Evolutionary conservation across 2,113 vertebrate genomes (phyloP), one percentile per base, ranked within the genome.

Genomic region (Hassar affinis): DNA sequence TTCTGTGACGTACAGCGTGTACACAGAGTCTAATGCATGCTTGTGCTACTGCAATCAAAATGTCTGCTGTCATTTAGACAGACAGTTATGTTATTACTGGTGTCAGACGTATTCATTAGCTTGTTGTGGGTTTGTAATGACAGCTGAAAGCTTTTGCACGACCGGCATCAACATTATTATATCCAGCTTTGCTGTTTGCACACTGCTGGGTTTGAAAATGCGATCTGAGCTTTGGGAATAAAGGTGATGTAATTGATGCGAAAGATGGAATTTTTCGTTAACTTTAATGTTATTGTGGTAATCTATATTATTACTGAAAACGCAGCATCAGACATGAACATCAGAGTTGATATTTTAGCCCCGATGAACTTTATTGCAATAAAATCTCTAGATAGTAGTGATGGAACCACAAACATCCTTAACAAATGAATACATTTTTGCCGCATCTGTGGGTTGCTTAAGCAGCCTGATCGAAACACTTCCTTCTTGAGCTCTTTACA

Each of bases 101-200:
- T 1, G 10, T 47, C 35, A 38, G 54, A 75, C 49, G 8, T 59
- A 4, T 82, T 78, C 71, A 20, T 33, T 49, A 33, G 56, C 27
- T 49, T 72, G 27, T n/a, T 38, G 1, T 47, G 51, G 59, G 62
- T 78, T 79, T 49, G 54, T 47, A 72, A 52, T 86, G 47, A 49
- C n/a, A 54, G 18, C 54, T 61, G 42, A 62, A 68, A 47, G 76
- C 62, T 61, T 30, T 75, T 68, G 33, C 47, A 2, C 38, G 66
- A n/a, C 51, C 27, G 10, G 17, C 51, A 81, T 59, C 20, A 57
- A 69, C 35, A 62, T 47, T 52, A 51, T 76, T 33, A 76, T 22
- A 54, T 76, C 47, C 17, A 20, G 74, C 9, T 10, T 51, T 75
- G 72, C 12, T 76, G 49, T 54, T 76, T 54, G 27, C 51, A 35